Base-by-base conservation (phyloP, 2,797 vertebrate species). In the Phaenicophaeus curvirostris region DNA sequence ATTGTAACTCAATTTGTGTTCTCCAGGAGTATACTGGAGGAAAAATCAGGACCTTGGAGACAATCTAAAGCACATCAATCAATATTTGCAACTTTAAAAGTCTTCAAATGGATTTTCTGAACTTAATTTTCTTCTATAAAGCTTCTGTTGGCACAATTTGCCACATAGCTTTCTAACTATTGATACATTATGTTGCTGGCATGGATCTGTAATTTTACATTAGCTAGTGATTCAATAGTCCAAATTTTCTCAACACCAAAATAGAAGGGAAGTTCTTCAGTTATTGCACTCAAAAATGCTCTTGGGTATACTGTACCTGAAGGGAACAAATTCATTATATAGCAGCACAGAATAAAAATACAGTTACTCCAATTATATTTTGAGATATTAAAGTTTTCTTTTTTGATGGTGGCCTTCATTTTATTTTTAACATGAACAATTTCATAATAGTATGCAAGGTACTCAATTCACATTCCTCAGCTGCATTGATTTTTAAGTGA, bases 1-100 rank as follows among this genome's bases (percentile, higher is more conserved):
- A 89, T 73, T 93, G 62, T 82, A 96, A 93, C 76, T 85, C 86
- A 94, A 89, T 96, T 96, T 95, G 46, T 86, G 90, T 73, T 95
- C 72, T 88, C 16, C 42, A 71, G 46, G 53, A 89, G 61, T 46
- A 89, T 61, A 77, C 41, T 72, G 44, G 85, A 87, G 68, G 54
- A 61, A 67, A 95, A 90, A 93, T 65, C 44, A 93, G 87, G 67
- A 94, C 72, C 88, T 93, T 61, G n/a, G 93, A 94, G 91, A 89
- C 83, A 71, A 87, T 75, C 67, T 88, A 68, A 95, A 93, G 74
- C 14, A 58, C 74, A 93, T 89, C 89, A 95, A 76, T 93, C 92
- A 94, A 81, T 94, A 95, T 94, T 71, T 92, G 82, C 31, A 79
- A 83, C 51, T 81, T 86, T 85, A 65, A 88, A 92, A 92, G 75